phyloP scores from a whole-genome alignment of 2,888 invertebrate genomes.

The Listrodromus nycthemerus region DNA sequence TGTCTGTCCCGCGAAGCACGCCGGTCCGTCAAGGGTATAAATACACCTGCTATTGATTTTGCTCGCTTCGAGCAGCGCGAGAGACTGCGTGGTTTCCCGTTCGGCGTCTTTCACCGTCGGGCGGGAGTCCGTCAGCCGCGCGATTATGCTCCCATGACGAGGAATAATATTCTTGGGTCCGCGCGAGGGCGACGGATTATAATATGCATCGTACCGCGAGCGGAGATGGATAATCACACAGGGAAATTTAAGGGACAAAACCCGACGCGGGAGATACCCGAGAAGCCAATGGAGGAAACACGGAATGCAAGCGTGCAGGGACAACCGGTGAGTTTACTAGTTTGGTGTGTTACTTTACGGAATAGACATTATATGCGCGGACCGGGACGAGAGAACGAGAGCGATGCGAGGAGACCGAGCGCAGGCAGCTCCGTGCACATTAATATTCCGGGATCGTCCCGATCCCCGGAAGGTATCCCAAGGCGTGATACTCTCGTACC shows the following conservation, averaged over 20 bases:
- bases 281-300: conserved; percentile 21
- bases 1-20: conserved; percentile 51
- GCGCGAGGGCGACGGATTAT: conserved; percentile 19
- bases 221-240: conserved; percentile 12
- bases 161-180: conserved; percentile 31
- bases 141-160: neutral
- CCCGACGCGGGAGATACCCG: conserved; percentile 10
- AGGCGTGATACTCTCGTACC: conserved; percentile 70
- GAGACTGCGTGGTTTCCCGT: conserved; percentile 50
- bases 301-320: conserved; percentile 31
- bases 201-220: conserved; percentile 14
- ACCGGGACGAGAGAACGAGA: conserved; percentile 23
- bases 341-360: conserved; percentile 32
- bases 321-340: conserved; percentile 40
- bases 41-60: conserved; percentile 67
- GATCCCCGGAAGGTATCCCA: conserved; percentile 75
- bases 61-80: conserved; percentile 48
- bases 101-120: conserved; percentile 24
- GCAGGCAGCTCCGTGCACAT: conserved; percentile 64
- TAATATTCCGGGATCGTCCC: conserved; percentile 78
- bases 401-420: neutral
- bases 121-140: neutral
- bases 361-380: conserved; percentile 12
- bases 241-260: conserved; percentile 12
- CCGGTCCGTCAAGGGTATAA: conserved; percentile 59